phyloP scores from a whole-genome alignment of 2,797 vertebrate species.

The Allobates femoralis region DNA sequence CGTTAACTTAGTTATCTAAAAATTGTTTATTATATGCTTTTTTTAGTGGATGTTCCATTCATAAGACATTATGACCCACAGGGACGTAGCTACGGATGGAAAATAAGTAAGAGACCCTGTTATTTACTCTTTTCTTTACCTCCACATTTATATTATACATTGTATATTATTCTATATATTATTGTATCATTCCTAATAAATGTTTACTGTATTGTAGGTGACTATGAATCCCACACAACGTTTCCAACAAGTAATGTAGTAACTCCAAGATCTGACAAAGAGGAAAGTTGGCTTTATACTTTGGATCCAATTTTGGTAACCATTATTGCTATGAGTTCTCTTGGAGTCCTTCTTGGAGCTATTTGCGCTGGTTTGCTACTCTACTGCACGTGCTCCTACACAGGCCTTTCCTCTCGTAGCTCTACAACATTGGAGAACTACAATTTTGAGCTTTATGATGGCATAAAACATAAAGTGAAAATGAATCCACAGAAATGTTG shows the following conservation, averaged over 20 bases:
- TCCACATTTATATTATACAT: neutral
- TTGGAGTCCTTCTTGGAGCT: constrained; percentile 91
- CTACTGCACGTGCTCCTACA: constrained; percentile 95
- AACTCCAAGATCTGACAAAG: constrained; percentile 84
- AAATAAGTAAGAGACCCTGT: constrained; percentile 38
- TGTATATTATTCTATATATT: neutral
- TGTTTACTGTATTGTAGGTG: constrained; percentile 75
- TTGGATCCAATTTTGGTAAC: constrained; percentile 97
- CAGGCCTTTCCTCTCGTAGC: constrained; percentile 90
- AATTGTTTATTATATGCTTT: neutral
- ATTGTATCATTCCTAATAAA: neutral
- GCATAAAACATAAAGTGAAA: constrained; percentile 98
- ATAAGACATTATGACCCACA: constrained; percentile 66
- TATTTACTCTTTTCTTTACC: neutral
- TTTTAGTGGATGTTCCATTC: constrained; percentile 76
- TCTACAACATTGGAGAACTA: constrained; percentile 98
- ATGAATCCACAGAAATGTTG: constrained; percentile 98
- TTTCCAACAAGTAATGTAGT: constrained; percentile 84
- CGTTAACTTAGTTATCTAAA: neutral
- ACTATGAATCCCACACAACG: constrained; percentile 81
- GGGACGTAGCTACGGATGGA: constrained; percentile 68
- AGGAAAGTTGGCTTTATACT: constrained; percentile 92
- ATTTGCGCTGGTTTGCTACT: constrained; percentile 93
- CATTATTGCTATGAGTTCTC: constrained; percentile 97
- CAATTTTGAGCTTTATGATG: constrained; percentile 97